A percentile compares a stretch with the other conserved stretches of the same genome.
phyloP scores from a whole-genome alignment of 1,140 invertebrate genomes.

The Halesus radiatus region DNA sequence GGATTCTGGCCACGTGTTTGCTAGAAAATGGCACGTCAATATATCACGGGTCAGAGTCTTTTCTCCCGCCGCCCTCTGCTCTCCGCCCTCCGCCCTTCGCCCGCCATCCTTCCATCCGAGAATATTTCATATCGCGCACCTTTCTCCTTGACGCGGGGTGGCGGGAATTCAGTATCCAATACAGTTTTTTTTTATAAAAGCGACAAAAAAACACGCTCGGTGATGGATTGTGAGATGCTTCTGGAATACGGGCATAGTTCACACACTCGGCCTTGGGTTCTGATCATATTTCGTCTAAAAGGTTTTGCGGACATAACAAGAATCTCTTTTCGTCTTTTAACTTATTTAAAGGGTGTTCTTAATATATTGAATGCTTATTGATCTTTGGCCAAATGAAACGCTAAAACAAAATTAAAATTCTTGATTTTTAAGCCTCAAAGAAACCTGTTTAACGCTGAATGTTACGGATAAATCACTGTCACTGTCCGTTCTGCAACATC shows the following conservation, averaged over 20 bases:
- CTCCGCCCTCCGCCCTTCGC: too few species aligned
- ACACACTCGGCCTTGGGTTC: constrained; percentile 6
- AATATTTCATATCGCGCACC: constrained; percentile 56
- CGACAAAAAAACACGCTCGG: constrained; percentile 49
- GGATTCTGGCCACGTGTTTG: constrained; percentile 57
- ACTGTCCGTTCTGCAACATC: constrained; percentile 63
- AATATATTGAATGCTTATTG: too few species aligned
- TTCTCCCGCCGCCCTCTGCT: constrained; percentile 13
- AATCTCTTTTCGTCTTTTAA: not conserved
- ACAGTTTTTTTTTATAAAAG: constrained; percentile 57
- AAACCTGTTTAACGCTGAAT: not conserved
- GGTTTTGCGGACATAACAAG: not conserved
- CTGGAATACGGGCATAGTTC: constrained; percentile 14
- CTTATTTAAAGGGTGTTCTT: too few species aligned
- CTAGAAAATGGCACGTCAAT: constrained; percentile 52
- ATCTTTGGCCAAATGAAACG: too few species aligned
- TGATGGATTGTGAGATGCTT: constrained; percentile 54
- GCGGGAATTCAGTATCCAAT: constrained; percentile 56
- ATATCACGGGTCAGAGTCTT: constrained; percentile 53
- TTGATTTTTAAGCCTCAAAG: too few species aligned
- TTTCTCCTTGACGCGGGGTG: constrained; percentile 44
- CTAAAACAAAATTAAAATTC: too few species aligned
- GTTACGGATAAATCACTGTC: not conserved
- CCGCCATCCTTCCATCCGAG: not conserved
- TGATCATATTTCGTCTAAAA: not conserved